Base-by-base conservation (phyloP, 1,140 invertebrate genomes). In the Batillaria attramentaria region DNA sequence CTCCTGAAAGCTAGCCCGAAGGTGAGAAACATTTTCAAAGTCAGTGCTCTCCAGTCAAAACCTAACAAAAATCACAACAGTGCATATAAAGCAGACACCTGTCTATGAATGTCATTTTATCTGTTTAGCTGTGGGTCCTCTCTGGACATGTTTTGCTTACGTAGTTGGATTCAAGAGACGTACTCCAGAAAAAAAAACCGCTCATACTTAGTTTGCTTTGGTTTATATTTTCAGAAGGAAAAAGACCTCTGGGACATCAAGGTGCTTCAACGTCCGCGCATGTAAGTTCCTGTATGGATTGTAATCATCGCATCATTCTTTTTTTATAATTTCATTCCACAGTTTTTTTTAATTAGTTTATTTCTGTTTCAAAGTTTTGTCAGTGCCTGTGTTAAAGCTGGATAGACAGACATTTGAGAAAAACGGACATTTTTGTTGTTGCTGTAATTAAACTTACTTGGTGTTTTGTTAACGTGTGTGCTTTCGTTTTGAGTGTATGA, bases 1-100 rank as follows among this genome's bases (percentile, higher is more conserved):
- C 75, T 83, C 3, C 72, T 83, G 16, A 79, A 57, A 70, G 60
- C 77, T 24, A 43, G 46, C 24, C 33, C 50, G 33, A 50, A 50
- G 13, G 39, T 41, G 73, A 57, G 60, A 42, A 75, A 10, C 5
- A 6, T 16, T 6, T 35, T 35, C 16, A 8, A 13, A 16, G 18
- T 69, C 37, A 3, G 5, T 68, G 6, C 20, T 3, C 33, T 37
- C 31, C 65, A 35, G 13, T 10, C n/a, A 10, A 4, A 39, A 41
- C 4, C n/a, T 6, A 31, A 28, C 8, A 65, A 13, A 69, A 37
- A 35, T 69, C 13, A 18, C 20, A 41, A 69, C 1, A 69, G 20
- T 1, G 6, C 0, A 18, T n/a, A 65, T 18, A 18, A 28, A 37
- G 33, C 16, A 33, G 33, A 69, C 33, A 69, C 3, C 31, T 35